Conservation (phyloP, 2,888 invertebrate genomes). For the Macrophya alboannulata region DNA sequence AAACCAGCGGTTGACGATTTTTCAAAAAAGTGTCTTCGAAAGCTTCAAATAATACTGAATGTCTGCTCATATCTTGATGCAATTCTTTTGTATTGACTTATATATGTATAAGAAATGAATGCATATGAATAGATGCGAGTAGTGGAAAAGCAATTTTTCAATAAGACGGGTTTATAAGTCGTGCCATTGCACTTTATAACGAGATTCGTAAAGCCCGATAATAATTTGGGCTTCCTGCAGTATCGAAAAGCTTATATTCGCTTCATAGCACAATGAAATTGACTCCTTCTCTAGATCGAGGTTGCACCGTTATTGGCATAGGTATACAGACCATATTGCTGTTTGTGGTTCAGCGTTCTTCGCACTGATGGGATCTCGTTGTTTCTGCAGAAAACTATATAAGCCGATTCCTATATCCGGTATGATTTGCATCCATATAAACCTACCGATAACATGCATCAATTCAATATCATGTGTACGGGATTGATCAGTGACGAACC, state of each 20-base stretch:
- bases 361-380: not conserved
- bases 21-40: not conserved
- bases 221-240: conserved; percentile 29
- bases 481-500: conserved; percentile 31
- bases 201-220: conserved; percentile 45
- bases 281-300: conserved; percentile 66
- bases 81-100: not conserved
- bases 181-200: conserved; percentile 26
- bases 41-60: not conserved
- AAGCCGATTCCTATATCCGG: not conserved
- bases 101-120: not conserved
- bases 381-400: not conserved
- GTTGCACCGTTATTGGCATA: not conserved
- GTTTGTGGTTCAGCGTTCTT: not conserved
- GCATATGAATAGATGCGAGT: not conserved
- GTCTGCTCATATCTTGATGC: not conserved
- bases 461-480: not conserved
- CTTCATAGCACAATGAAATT: conserved; percentile 72
- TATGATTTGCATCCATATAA: not conserved
- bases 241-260: conserved; percentile 71
- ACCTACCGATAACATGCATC: not conserved
- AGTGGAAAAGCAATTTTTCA: conserved; percentile 27
- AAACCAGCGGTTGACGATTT: not conserved
- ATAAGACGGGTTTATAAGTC: conserved; percentile 37
- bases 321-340: not conserved